A percentile compares a stretch with the other conserved stretches of the same genome.
These are phyloP conservation scores for Aurelia sp. DNA, from an alignment of 30 jellyfish, hydroid and myxozoan genomes.

Conservation along the genomic window DNA sequence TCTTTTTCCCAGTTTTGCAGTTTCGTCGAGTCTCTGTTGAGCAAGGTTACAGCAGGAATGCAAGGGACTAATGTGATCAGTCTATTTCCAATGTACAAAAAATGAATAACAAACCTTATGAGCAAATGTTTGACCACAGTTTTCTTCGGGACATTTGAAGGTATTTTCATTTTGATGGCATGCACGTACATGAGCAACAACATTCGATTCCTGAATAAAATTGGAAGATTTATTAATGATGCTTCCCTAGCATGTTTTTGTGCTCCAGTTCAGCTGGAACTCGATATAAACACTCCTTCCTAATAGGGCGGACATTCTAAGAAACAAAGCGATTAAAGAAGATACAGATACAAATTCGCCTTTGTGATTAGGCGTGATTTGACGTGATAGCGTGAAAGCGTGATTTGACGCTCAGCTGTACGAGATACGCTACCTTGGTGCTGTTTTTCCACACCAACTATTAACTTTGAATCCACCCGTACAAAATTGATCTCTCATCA, in stretches of 20 bases:
- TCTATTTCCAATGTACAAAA: neutral
- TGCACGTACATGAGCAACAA: slow-evolving; percentile 39
- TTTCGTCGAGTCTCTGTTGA: neutral
- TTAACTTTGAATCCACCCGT: too few relatives aligned
- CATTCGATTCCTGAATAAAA: slow-evolving; percentile 34
- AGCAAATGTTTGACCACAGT: slow-evolving; percentile 53
- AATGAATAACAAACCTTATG: slow-evolving; percentile 22
- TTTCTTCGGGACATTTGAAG: slow-evolving; percentile 57
- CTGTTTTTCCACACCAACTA: too few relatives aligned
- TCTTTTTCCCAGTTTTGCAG: neutral
- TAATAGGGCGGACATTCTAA: too few relatives aligned
- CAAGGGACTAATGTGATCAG: too few relatives aligned
- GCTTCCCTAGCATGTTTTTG: neutral
- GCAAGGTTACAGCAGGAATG: neutral
- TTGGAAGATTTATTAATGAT: neutral
- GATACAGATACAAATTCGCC: too few relatives aligned
- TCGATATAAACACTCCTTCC: too few relatives aligned
- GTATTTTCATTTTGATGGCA: slow-evolving; percentile 41
- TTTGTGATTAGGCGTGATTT: too few relatives aligned
- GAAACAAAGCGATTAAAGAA: too few relatives aligned
- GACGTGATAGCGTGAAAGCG: too few relatives aligned
- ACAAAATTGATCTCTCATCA: too few relatives aligned
- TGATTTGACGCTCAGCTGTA: too few relatives aligned
- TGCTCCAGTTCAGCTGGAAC: neutral
- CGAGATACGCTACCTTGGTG: too few relatives aligned